Base-by-base conservation (phyloP, 2,113 vertebrate genomes). In the Microtus ochrogaster region DNA sequence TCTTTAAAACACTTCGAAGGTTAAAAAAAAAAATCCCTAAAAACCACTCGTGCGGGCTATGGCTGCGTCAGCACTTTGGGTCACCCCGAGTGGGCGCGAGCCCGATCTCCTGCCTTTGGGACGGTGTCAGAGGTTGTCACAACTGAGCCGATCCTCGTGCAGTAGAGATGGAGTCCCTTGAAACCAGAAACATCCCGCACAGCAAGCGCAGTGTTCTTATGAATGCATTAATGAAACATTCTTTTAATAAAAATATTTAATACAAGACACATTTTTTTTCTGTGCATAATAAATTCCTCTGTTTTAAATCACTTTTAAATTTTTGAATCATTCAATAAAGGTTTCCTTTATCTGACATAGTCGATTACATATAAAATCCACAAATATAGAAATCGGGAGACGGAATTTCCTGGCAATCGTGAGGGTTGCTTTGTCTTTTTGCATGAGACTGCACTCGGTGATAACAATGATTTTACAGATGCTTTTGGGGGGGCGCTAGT, bases 171-270 rank as follows among this genome's bases (percentile, higher is more conserved):
- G 74, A 97, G 95, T 98, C 97, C 97, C 97, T 98, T 94, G 98
- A 98, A 98, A 97, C 97, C 83, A 96, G 98, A 92, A 97, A 97
- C 92, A 92, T 97, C 98, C 98, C 65, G 98, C 98, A 98, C 98
- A 95, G 93, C 96, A 97, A 95, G 97, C 98, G 97, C 98, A 97
- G 89, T 97, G 98, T 98, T 97, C 97, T 98, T 98, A 98, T 96
- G 97, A 98, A 94, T 97, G 97, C 97, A 96, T 97, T 89, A 97
- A 95, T 89, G 96, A 98, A 98, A 98, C 98, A 98, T 96, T 98
- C 95, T 98, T 98, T 98, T 97, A 98, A 98, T 98, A 99, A 98
- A 99, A 99, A 99, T 99, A 98, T 98, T 97, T 98, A 98, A 98
- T 98, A 99, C 98, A 99, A 98, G 98, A 98, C 97, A 97, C 97